Evolutionary conservation across 2,888 invertebrate species (phyloP).

Genomic region (Cephus spinipes): DNA sequence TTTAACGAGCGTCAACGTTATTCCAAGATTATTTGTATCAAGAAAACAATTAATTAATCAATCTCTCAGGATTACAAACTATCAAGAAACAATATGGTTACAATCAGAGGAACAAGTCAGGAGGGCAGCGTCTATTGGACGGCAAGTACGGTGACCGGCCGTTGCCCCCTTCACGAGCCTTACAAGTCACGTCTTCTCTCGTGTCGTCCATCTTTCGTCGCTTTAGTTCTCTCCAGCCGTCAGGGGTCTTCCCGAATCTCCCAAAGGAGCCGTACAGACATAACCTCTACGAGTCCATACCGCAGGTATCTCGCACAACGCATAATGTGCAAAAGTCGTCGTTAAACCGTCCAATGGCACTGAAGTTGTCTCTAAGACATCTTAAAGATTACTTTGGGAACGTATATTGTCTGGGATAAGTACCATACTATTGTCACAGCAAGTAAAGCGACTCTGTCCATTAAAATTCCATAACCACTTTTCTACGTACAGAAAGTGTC

Average conservation of each 20-base stretch:
- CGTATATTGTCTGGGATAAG: too few species aligned
- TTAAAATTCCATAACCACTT: background rate
- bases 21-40: too few species aligned
- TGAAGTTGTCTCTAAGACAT: too few species aligned
- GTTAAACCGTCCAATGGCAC: too few species aligned
- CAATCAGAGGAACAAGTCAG: constrained; percentile 19
- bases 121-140: constrained; percentile 26
- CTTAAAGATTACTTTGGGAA: too few species aligned
- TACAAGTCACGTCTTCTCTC: constrained; percentile 38
- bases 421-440: background rate
- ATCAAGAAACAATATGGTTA: background rate
- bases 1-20: background rate
- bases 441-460: background rate
- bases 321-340: too few species aligned
- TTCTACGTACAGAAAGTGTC: background rate
- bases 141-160: constrained; percentile 65
- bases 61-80: background rate
- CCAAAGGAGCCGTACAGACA: background rate
- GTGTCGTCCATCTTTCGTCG: constrained; percentile 23
- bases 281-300: background rate
- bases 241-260: background rate
- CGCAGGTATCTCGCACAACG: background rate
- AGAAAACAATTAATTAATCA: background rate
- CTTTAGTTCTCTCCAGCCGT: background rate
- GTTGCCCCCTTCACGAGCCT: constrained; percentile 55